Conservation (phyloP, 2,888 invertebrate species). For the Laspeyria flexula region DNA sequence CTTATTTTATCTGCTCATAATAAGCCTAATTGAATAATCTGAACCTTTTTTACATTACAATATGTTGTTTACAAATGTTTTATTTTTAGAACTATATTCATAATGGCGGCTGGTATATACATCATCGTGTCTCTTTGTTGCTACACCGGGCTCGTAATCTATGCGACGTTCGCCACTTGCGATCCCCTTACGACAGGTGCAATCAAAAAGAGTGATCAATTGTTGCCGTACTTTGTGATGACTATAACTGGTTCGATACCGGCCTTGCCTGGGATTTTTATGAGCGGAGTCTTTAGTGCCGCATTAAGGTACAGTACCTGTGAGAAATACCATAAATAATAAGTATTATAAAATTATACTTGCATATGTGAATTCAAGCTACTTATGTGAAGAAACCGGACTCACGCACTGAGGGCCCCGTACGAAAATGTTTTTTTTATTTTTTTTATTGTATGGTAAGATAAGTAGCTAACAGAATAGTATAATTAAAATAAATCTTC, state of each 20-base stretch:
- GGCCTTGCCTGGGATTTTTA: conserved; percentile 93
- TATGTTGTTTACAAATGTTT: too few species aligned
- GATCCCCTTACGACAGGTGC: conserved; percentile 93
- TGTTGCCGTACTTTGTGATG: conserved; percentile 94
- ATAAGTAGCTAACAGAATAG: too few species aligned
- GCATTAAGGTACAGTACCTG: conserved; percentile 88
- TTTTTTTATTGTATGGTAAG: too few species aligned
- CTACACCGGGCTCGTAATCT: conserved; percentile 94
- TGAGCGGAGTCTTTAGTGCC: conserved; percentile 95
- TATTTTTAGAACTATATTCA: conserved; percentile 88
- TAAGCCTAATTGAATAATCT: too few species aligned
- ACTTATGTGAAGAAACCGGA: too few species aligned
- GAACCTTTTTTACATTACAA: too few species aligned
- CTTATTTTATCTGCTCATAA: too few species aligned
- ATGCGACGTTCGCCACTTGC: conserved; percentile 93
- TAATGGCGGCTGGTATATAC: conserved; percentile 92
- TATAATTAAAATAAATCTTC: too few species aligned
- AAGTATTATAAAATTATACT: too few species aligned
- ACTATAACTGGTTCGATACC: conserved; percentile 90
- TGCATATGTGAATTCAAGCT: too few species aligned
- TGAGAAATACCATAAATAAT: conserved; percentile 13
- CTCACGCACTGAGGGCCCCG: too few species aligned
- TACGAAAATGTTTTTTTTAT: too few species aligned
- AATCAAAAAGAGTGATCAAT: conserved; percentile 89
- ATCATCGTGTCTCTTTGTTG: conserved; percentile 91